These are phyloP conservation scores for Scatophagus argus DNA, from an alignment of 2,113 vertebrate species.

Conservation along the genomic window DNA sequence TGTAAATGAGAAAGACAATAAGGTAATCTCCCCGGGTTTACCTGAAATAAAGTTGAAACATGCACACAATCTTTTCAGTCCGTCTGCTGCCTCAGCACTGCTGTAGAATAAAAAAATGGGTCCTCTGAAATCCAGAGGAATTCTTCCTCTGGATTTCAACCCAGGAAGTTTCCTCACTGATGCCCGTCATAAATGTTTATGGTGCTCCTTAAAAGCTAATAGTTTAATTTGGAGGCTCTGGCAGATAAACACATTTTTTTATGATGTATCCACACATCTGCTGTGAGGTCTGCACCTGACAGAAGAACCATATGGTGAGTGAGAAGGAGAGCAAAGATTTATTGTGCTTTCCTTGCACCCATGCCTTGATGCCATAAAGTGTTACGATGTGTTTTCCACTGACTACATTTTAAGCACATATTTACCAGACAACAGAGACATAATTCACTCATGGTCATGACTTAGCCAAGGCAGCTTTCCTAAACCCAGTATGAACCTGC, in stretches of 20 bases:
- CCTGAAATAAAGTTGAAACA: slow-evolving; percentile 48
- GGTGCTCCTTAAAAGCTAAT: neutral
- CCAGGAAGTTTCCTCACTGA: neutral
- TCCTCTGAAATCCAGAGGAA: too few species aligned
- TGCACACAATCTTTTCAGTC: slow-evolving; percentile 9
- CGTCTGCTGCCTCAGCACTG: slow-evolving; percentile 16
- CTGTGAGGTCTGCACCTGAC: slow-evolving; percentile 33
- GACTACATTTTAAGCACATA: slow-evolving; percentile 74
- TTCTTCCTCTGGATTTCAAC: neutral
- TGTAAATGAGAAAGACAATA: slow-evolving; percentile 46
- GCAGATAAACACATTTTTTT: neutral
- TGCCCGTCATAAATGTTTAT: neutral
- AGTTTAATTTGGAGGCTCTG: neutral
- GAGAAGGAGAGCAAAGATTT: slow-evolving; percentile 66
- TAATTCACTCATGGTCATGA: slow-evolving; percentile 62
- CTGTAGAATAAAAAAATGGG: neutral
- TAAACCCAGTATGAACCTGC: slow-evolving; percentile 56
- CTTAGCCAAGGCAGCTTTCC: slow-evolving; percentile 49
- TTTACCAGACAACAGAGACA: slow-evolving; percentile 65
- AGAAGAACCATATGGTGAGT: slow-evolving; percentile 44
- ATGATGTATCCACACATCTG: slow-evolving; percentile 3
- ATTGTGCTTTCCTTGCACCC: slow-evolving; percentile 48
- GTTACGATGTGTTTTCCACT: slow-evolving; percentile 73
- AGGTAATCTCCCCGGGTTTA: slow-evolving; percentile 37
- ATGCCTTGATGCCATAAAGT: slow-evolving; percentile 66